Percentiles rank a stretch among this genome's conserved stretches.
Evolutionary conservation across 2,113 vertebrate species (phyloP).

Genomic region (Onychorhynchus coronatus): DNA sequence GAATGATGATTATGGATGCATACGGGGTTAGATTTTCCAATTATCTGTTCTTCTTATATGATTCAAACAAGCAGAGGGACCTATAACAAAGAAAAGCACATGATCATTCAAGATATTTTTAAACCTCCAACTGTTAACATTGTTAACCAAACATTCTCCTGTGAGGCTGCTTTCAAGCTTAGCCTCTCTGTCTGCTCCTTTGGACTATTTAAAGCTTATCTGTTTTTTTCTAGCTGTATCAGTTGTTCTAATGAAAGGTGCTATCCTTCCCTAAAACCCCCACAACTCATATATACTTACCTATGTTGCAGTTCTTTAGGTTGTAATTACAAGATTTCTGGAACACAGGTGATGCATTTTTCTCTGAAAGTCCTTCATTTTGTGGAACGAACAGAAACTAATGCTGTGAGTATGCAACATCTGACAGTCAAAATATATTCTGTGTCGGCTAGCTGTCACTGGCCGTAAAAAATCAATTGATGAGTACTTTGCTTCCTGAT

Average conservation of each 20-base stretch:
- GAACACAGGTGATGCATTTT: not conserved
- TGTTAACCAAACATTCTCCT: constrained; percentile 8
- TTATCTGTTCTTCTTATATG: not conserved
- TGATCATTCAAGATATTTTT: constrained; percentile 22
- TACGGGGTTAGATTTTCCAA: not conserved
- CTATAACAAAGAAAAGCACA: constrained; percentile 63
- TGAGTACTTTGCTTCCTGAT: not conserved
- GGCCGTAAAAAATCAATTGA: not conserved
- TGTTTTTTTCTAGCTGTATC: not conserved
- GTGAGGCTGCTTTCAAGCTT: not conserved
- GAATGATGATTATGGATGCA: not conserved
- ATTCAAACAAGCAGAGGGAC: constrained; percentile 75
- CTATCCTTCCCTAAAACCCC: not conserved
- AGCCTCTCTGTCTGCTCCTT: not conserved
- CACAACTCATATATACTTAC: not conserved
- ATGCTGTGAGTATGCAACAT: not conserved
- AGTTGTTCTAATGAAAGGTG: not conserved
- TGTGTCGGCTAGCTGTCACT: not conserved
- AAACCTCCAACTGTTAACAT: not conserved
- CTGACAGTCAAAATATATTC: not conserved
- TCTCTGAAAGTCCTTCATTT: not conserved
- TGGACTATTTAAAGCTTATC: not conserved
- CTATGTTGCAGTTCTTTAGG: not conserved
- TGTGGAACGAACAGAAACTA: not conserved
- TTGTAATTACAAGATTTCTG: not conserved